Evolutionary conservation across 2,113 vertebrate species (phyloP), one percentile per base, ranked within the genome.

Genomic region (Kobus ellipsiprymnus): DNA sequence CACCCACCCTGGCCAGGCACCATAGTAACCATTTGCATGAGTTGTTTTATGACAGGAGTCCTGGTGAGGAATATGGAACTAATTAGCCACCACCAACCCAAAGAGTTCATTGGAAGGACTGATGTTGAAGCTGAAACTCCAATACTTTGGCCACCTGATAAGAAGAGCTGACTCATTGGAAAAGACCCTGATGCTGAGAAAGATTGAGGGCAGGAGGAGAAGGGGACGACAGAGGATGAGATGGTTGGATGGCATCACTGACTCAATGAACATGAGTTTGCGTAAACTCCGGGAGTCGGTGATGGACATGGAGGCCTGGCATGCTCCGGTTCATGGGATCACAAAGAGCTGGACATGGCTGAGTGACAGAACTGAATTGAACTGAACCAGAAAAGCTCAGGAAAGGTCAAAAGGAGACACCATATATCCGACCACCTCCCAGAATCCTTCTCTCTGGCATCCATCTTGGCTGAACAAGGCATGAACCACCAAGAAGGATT

Each of bases 261-360:
- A 36, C 64, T 71, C 17, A 5, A 36, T 36, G 64, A 9, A 71
- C 64, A 5, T 71, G 64, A 21, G 33, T 71, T 36, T 71, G 17
- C 0, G n/a, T 67, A 11, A 11, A 67, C 16, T 67, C n/a, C 0
- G 0, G 64, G n/a, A 67, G 17, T 36, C 36, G n/a, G 17, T 67
- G 64, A 67, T 2, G 16, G 17, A 67, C 64, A 67, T 17, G 64
- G n/a, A 36, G 33, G 17, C 33, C 64, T 67, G 64, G 33, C 33
- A 2, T 36, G 33, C 33, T 21, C 33, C 0, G 0, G n/a, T 67
- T 67, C 64, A 21, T 67, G n/a, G 64, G 33, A n/a, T 71, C 9
- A 4, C n/a, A 71, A 71, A 36, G 17, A 71, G n/a, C 36, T 4
- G 0, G 64, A 36, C n/a, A 36, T 2, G 17, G n/a, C n/a, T 67